Percentiles rank a stretch among this genome's conserved stretches.
phyloP scores from a whole-genome alignment of 2,888 invertebrate genomes.

The Tillus elongatus region DNA sequence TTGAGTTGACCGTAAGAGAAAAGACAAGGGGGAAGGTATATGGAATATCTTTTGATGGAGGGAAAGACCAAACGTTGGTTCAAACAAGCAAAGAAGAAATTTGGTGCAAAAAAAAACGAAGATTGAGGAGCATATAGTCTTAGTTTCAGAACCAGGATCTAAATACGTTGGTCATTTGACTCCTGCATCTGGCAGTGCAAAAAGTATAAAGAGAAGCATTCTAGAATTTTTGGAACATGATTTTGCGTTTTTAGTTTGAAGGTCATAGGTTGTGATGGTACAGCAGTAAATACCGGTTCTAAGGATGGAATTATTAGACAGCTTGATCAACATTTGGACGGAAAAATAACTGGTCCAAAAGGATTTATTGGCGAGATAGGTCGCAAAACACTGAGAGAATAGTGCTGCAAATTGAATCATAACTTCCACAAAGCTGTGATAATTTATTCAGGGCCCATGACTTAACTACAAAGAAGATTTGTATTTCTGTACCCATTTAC shows the following conservation, averaged over 20 bases:
- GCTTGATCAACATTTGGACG: constrained; percentile 10
- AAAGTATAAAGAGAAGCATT: constrained; percentile 12
- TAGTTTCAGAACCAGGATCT: constrained; percentile 14
- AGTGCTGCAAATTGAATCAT: too few relatives aligned
- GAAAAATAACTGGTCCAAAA: constrained; percentile 13
- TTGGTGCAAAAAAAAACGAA: not conserved
- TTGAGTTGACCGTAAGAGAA: not conserved
- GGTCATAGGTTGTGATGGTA: constrained; percentile 13
- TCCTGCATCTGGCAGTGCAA: constrained; percentile 11
- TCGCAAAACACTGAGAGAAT: too few relatives aligned
- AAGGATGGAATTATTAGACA: constrained; percentile 10
- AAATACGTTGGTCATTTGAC: constrained; percentile 12
- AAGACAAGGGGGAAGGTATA: constrained; percentile 6
- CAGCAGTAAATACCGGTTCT: constrained; percentile 12
- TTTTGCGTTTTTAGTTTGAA: constrained; percentile 9
- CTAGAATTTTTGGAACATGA: constrained; percentile 7
- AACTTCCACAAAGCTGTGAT: too few relatives aligned
- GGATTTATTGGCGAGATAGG: constrained; percentile 13
- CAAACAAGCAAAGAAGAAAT: constrained; percentile 3
- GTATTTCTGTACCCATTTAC: too few relatives aligned
- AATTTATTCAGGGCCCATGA: too few relatives aligned
- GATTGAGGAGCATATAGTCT: constrained; percentile 11
- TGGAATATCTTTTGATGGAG: constrained; percentile 11
- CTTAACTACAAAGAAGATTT: too few relatives aligned
- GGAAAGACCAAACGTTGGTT: not conserved